Evolutionary conservation across 2,888 invertebrate species (phyloP).

Genomic region (Protophormia terraenovae): DNA sequence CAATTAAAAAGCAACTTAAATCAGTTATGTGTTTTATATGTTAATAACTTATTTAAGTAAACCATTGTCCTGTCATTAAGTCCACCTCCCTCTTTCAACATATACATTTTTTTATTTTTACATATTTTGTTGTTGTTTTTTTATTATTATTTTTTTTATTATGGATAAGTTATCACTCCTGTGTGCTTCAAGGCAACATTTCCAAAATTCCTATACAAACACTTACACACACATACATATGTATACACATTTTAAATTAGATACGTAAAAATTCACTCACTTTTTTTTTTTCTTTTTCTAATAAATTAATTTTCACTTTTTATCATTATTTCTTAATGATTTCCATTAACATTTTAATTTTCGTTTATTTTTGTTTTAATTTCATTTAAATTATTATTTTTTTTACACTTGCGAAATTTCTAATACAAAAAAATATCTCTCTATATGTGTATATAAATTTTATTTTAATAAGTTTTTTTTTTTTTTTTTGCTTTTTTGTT

Average conservation of each 20-base stretch:
- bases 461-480: slow-evolving; percentile 28
- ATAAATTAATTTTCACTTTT: slow-evolving; percentile 29
- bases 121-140: neutral
- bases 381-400: neutral
- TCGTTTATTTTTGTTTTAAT: neutral
- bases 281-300: neutral
- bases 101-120: neutral
- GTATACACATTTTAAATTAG: neutral
- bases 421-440: slow-evolving; percentile 5
- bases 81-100: neutral
- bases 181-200: slow-evolving; percentile 55
- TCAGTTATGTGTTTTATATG: neutral
- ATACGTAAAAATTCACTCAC: slow-evolving; percentile 47
- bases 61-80: neutral
- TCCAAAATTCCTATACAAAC: neutral
- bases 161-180: slow-evolving; percentile 49
- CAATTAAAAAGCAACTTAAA: neutral
- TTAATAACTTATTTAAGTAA: neutral
- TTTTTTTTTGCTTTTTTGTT: slow-evolving; percentile 30
- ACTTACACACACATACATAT: neutral
- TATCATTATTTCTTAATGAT: neutral
- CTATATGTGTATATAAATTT: slow-evolving; percentile 28
- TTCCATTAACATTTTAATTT: neutral
- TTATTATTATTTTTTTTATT: neutral
- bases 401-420: slow-evolving; percentile 24